phyloP scores from a whole-genome alignment of 2,797 vertebrate genomes.

The Pseudochirops cupreus region DNA sequence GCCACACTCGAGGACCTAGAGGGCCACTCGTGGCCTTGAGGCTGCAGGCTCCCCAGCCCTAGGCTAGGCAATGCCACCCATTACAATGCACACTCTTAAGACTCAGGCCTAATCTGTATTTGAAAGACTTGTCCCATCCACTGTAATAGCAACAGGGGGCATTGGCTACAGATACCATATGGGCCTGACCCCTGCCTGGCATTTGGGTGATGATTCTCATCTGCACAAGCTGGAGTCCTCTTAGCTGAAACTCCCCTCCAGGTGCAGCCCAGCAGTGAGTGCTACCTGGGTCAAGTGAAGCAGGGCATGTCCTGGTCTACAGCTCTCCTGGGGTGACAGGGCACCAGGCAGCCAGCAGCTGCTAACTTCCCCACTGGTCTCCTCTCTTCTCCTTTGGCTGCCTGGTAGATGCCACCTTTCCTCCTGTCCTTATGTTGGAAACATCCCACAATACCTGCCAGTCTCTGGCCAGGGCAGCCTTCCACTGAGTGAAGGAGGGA shows the following conservation, averaged over 20 bases:
- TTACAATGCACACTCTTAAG: background rate
- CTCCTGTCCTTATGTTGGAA: background rate
- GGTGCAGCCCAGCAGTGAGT: background rate
- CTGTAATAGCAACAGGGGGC: background rate
- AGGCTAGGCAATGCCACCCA: background rate
- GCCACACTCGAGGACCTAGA: too few species aligned
- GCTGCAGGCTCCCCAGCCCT: too few species aligned
- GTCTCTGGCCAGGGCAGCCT: constrained; percentile 16
- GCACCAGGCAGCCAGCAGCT: background rate
- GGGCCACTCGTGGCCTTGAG: too few species aligned
- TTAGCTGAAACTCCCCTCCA: constrained; percentile 25
- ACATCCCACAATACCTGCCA: background rate
- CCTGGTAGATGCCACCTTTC: background rate
- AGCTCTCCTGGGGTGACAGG: background rate
- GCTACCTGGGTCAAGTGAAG: too few species aligned
- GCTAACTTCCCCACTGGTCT: background rate
- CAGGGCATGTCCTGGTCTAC: background rate
- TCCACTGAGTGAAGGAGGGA: background rate
- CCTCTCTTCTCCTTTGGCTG: background rate
- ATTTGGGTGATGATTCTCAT: background rate
- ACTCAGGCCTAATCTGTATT: background rate
- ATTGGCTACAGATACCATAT: background rate
- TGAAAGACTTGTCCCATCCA: background rate
- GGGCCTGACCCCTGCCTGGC: background rate
- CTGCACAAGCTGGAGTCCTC: background rate